A percentile compares a stretch with the other conserved stretches of the same genome.
Conservation (phyloP, 2,113 vertebrate genomes). For the Bothrops jararaca region DNA sequence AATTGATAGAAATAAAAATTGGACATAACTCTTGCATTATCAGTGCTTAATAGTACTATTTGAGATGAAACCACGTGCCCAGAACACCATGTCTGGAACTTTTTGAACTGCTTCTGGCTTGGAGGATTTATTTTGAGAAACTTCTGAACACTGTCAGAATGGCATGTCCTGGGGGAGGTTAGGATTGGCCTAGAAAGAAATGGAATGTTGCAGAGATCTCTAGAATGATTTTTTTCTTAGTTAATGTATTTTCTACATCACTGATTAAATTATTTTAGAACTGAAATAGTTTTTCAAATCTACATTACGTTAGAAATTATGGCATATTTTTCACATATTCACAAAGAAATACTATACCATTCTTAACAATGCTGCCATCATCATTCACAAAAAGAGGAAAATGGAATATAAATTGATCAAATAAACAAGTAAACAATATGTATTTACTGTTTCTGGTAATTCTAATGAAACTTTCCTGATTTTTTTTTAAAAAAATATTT, state of each 20-base stretch:
- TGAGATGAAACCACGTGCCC: constrained; percentile 64
- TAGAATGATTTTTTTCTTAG: neutral
- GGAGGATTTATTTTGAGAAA: neutral
- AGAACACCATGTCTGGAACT: neutral
- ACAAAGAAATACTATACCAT: neutral
- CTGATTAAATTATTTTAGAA: constrained; percentile 67
- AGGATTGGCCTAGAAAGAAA: neutral
- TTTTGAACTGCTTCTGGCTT: neutral
- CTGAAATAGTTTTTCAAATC: constrained; percentile 71
- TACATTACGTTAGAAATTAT: constrained; percentile 62
- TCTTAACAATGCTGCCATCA: neutral
- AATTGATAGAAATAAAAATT: constrained; percentile 27
- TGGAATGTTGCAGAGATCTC: neutral
- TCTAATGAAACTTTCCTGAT: neutral
- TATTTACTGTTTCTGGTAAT: neutral
- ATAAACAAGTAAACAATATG: neutral
- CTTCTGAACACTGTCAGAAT: neutral
- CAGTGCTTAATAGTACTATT: constrained; percentile 64
- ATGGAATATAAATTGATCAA: neutral
- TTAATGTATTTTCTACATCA: neutral
- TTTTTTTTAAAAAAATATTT: neutral
- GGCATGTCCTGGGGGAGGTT: neutral
- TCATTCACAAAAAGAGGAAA: constrained; percentile 33
- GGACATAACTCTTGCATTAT: constrained; percentile 59
- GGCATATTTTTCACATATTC: neutral